Evolutionary conservation across 1,140 invertebrate genomes (phyloP).

Genomic region (Armadillidium nasatum): DNA sequence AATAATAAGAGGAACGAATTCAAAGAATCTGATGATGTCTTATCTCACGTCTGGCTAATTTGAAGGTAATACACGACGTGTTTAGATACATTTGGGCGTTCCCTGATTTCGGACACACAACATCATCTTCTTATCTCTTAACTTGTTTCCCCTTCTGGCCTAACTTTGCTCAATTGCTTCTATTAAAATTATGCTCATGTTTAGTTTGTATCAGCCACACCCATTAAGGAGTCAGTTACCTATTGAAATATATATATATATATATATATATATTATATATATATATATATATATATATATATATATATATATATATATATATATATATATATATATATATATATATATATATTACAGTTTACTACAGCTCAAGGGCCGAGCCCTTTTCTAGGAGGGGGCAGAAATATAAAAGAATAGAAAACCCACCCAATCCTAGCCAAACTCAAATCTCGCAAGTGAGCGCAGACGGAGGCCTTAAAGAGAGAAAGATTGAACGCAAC

Average conservation of each 20-base stretch:
- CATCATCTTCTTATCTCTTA: not conserved
- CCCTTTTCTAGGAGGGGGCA: too few relatives aligned
- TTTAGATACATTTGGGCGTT: not conserved
- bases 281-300: not conserved
- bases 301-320: not conserved
- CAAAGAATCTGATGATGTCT: not conserved
- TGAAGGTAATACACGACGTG: slow-evolving; percentile 3
- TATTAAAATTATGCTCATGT: not conserved
- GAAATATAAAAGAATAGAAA: too few relatives aligned
- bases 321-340: slow-evolving; percentile 15
- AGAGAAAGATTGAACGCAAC: too few relatives aligned
- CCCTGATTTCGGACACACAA: not conserved
- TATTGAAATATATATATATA: too few relatives aligned
- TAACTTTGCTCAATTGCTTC: not conserved
- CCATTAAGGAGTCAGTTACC: not conserved
- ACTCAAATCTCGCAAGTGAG: too few relatives aligned
- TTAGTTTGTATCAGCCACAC: slow-evolving; percentile 5
- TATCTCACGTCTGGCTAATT: slow-evolving; percentile 4
- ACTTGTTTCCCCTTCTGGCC: not conserved
- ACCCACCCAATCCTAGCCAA: too few relatives aligned
- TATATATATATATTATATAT: too few relatives aligned
- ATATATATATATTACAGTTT: not conserved
- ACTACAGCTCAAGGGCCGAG: too few relatives aligned
- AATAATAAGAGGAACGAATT: too few relatives aligned
- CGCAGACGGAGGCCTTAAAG: too few relatives aligned